phyloP scores from a whole-genome alignment of 1,140 invertebrate species.

The Riptortus pedestris region DNA sequence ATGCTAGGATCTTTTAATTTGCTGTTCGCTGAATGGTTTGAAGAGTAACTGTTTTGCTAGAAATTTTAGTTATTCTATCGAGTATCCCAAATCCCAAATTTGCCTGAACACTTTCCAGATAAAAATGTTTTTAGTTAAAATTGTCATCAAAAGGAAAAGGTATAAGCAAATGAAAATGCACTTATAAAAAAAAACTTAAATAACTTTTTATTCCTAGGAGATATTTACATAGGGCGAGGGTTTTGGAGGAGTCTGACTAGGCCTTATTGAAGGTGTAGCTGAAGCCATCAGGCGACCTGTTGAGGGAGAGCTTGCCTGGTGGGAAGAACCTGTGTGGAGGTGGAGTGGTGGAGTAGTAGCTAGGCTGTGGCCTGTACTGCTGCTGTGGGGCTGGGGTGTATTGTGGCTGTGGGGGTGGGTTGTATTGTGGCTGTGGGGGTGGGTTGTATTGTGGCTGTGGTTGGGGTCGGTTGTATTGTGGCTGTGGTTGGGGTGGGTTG shows the following conservation, averaged over 20 bases:
- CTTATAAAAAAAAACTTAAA: constrained; percentile 10
- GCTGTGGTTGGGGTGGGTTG: constrained; percentile 41
- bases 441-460: constrained; percentile 49
- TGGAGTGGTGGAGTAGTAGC: constrained; percentile 44
- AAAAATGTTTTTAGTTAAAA: no score
- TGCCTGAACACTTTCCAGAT: no score
- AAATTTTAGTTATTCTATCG: no score
- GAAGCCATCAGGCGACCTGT: constrained; percentile 72
- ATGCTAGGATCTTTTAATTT: no score
- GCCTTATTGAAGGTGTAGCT: constrained; percentile 66
- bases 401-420: constrained; percentile 37
- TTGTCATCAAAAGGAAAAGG: neutral
- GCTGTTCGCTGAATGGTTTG: no score
- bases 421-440: constrained; percentile 37
- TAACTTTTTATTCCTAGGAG: neutral
- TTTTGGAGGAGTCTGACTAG: neutral
- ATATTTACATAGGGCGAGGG: constrained; percentile 1
- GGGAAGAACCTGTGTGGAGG: constrained; percentile 61
- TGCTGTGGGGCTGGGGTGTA: constrained; percentile 20
- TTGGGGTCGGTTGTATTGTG: constrained; percentile 40
- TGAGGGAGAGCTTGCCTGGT: constrained; percentile 68
- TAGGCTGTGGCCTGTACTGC: constrained; percentile 30
- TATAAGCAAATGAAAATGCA: neutral
- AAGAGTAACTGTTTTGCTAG: no score
- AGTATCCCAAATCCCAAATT: no score